phyloP scores from a whole-genome alignment of 2,797 vertebrate genomes.

The Ara ararauna region DNA sequence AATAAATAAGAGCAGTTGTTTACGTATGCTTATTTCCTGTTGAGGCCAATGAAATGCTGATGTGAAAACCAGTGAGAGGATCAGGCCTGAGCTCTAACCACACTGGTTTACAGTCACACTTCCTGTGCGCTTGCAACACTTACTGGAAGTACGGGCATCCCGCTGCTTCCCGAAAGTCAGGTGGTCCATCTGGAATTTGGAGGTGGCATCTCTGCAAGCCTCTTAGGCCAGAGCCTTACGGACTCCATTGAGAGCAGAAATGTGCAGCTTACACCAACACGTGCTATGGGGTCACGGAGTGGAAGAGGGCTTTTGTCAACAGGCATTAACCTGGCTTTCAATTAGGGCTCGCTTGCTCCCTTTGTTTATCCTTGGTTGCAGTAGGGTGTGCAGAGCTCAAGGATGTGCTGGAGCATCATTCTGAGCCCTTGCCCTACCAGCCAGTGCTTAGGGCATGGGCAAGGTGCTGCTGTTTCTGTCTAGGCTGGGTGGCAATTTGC shows the following conservation, averaged over 20 bases:
- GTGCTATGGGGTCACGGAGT: rapidly evolving
- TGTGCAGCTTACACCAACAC: rapidly evolving
- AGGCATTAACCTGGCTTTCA: neutral
- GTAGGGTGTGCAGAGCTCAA: neutral
- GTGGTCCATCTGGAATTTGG: neutral
- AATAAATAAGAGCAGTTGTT: neutral
- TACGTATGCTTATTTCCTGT: neutral
- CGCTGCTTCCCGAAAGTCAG: neutral
- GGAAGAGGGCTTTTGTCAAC: neutral
- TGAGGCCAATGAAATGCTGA: neutral
- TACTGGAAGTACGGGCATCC: neutral
- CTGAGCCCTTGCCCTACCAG: neutral
- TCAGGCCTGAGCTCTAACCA: neutral
- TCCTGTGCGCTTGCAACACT: neutral
- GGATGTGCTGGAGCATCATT: neutral
- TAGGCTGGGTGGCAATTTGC: neutral
- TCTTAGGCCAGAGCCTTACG: neutral
- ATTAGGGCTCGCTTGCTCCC: neutral
- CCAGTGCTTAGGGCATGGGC: neutral
- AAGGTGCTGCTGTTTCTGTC: neutral
- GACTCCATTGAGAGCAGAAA: neutral
- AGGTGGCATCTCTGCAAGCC: neutral
- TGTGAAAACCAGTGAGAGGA: neutral
- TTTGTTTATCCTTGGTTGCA: neutral
- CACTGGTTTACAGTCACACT: neutral